Percentiles rank a stretch among this genome's conserved stretches.
phyloP scores from a whole-genome alignment of 2,113 vertebrate species.

The Perca flavescens region DNA sequence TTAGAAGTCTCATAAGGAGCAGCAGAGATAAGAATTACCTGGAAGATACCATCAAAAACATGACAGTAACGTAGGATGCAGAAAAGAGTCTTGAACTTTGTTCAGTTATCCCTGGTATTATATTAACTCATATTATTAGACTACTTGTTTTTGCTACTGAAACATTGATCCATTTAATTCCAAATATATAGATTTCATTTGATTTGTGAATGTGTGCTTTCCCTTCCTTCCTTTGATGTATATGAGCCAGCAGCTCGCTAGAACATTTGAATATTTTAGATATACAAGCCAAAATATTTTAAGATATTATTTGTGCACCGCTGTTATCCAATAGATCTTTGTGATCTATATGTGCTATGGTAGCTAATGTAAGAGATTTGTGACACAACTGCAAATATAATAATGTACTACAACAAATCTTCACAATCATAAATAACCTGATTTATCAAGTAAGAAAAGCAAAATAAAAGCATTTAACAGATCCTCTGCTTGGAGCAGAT shows the following conservation, averaged over 20 bases:
- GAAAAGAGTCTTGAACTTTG: not conserved
- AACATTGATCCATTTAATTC: not conserved
- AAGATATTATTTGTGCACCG: not conserved
- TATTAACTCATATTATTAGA: too few species aligned
- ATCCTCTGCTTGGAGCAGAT: slow-evolving; percentile 14
- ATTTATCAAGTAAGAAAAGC: slow-evolving; percentile 11
- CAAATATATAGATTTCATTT: not conserved
- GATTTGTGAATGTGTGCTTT: not conserved
- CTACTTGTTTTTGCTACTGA: not conserved
- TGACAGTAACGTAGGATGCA: not conserved
- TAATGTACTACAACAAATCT: slow-evolving; percentile 11
- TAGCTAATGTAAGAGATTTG: not conserved
- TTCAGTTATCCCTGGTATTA: too few species aligned
- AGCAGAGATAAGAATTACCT: not conserved
- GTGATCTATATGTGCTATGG: not conserved
- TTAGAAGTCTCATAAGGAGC: slow-evolving; percentile 8
- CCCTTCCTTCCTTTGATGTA: not conserved
- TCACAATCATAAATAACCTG: not conserved
- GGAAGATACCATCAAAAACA: slow-evolving; percentile 9
- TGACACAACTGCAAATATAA: not conserved
- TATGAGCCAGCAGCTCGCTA: not conserved
- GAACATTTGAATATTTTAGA: not conserved
- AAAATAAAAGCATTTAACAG: slow-evolving; percentile 25
- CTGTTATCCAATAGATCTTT: not conserved
- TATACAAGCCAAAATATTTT: not conserved